Evolutionary conservation across 1,140 invertebrate genomes (phyloP).

Genomic region (Brachionus rotundiformis): DNA sequence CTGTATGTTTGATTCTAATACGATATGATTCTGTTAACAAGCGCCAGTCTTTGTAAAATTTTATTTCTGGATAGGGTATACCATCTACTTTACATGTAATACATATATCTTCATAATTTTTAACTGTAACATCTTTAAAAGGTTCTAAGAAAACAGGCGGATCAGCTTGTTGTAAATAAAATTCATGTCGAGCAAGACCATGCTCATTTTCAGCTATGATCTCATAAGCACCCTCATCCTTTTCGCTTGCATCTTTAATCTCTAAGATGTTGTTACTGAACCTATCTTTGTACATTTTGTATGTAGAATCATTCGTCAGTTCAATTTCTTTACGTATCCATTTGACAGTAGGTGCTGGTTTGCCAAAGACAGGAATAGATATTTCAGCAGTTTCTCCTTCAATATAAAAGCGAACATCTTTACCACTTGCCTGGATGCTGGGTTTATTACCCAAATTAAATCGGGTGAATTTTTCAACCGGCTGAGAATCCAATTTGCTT

Average conservation of each 20-base stretch:
- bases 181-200: constrained; percentile 78
- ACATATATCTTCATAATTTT: constrained; percentile 69
- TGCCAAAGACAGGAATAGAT: constrained; percentile 88
- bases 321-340: constrained; percentile 68
- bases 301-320: background rate
- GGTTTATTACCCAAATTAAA: constrained; percentile 55
- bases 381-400: constrained; percentile 81
- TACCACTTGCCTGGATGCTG: constrained; percentile 77
- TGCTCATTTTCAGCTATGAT: constrained; percentile 88
- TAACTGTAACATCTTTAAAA: constrained; percentile 74
- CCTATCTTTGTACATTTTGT: constrained; percentile 74
- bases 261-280: constrained; percentile 72
- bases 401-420: constrained; percentile 81
- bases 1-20: constrained; percentile 58
- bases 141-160: constrained; percentile 83
- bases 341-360: constrained; percentile 83
- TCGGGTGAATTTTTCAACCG: background rate
- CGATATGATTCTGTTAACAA: constrained; percentile 58
- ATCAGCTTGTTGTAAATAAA: constrained; percentile 83
- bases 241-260: constrained; percentile 46
- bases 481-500: too few species aligned
- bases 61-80: constrained; percentile 87
- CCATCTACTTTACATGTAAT: constrained; percentile 84
- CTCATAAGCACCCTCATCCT: constrained; percentile 87
- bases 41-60: constrained; percentile 72